Conservation (phyloP, 2,888 invertebrate species). For the Sialis lutaria region DNA sequence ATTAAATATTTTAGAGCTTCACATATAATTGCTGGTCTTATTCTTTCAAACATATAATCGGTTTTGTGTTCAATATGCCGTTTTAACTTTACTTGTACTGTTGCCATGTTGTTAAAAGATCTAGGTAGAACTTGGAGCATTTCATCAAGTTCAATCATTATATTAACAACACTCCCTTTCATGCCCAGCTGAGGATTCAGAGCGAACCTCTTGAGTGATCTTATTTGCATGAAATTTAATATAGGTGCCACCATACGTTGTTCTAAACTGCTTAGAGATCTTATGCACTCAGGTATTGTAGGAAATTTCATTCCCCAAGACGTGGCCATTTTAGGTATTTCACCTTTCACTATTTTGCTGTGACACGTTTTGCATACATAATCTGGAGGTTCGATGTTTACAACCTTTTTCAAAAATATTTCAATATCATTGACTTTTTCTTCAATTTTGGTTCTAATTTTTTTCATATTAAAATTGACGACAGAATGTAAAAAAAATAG, state of each 20-base stretch:
- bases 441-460: background rate
- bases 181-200: conserved; percentile 16
- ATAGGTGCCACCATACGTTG: conserved; percentile 18
- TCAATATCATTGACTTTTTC: background rate
- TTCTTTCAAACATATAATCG: conserved; percentile 16
- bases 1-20: conserved; percentile 11
- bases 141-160: conserved; percentile 14
- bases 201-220: conserved; percentile 14
- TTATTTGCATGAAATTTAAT: conserved; percentile 20
- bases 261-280: conserved; percentile 14
- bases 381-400: background rate
- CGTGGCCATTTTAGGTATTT: conserved; percentile 10
- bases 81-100: conserved; percentile 16
- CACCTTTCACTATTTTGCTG: conserved; percentile 2
- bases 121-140: conserved; percentile 11
- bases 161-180: conserved; percentile 17
- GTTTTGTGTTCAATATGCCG: conserved; percentile 13
- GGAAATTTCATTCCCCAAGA: conserved; percentile 10
- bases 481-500: conserved; percentile 9
- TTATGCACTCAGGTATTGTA: conserved; percentile 11
- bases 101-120: conserved; percentile 12
- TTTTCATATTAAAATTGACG: conserved; percentile 3
- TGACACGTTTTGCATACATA: conserved; percentile 2
- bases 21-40: conserved; percentile 5
- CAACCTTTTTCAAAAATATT: background rate